phyloP scores from a whole-genome alignment of 2,888 invertebrate genomes.

The Nipponacmea schrenckii region DNA sequence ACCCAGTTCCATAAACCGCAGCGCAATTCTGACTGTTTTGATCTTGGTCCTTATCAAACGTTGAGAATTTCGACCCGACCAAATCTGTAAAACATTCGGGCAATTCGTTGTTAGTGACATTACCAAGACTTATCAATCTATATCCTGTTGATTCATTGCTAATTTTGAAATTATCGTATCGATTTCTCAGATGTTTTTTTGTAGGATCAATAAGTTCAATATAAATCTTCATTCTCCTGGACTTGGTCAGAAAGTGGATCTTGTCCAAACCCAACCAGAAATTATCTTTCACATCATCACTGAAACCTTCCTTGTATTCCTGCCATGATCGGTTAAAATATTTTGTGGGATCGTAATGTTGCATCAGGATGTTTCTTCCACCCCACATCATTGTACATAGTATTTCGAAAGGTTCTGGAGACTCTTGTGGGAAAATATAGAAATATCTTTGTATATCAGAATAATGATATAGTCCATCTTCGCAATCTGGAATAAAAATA shows the following conservation, averaged over 20 bases:
- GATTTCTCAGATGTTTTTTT: background rate
- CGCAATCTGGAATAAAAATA: background rate
- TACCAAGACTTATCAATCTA: background rate
- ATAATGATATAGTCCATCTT: background rate
- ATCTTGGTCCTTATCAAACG: constrained; percentile 2
- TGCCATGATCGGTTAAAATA: background rate
- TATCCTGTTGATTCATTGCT: background rate
- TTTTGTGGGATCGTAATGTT: background rate
- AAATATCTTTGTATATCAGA: background rate
- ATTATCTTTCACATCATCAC: background rate
- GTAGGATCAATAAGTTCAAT: background rate
- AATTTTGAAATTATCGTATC: background rate
- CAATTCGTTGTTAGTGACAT: background rate
- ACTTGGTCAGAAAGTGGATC: background rate
- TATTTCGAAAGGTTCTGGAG: background rate
- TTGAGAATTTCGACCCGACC: background rate
- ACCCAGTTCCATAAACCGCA: background rate
- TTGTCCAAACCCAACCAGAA: background rate
- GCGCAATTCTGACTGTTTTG: background rate
- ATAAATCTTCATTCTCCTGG: background rate
- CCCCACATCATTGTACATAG: background rate
- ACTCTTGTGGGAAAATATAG: background rate
- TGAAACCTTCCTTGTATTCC: background rate
- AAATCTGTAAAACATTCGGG: background rate
- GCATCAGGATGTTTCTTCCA: background rate